These are phyloP conservation scores for Drosophila buzzatii DNA, from an alignment of 2,888 invertebrate genomes.

Conservation along the genomic window DNA sequence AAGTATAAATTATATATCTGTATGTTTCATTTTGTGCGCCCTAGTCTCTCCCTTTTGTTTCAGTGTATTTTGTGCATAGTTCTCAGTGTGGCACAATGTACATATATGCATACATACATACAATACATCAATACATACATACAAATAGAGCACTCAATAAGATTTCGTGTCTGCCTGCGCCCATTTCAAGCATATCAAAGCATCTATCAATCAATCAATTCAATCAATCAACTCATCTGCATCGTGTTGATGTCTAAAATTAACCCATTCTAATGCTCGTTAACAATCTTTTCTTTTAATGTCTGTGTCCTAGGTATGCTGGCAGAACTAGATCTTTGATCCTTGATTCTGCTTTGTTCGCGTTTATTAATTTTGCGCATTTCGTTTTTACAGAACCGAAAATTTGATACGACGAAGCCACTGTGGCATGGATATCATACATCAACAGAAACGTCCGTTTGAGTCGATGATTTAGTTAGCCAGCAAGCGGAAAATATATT, in stretches of 20 bases:
- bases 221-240: slow-evolving; percentile 53
- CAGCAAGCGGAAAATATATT: slow-evolving; percentile 2
- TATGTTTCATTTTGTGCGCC: slow-evolving; percentile 51
- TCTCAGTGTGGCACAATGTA: slow-evolving; percentile 61
- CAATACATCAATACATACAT: slow-evolving; percentile 9
- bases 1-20: slow-evolving; percentile 47
- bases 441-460: slow-evolving; percentile 83
- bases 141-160: slow-evolving; percentile 49
- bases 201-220: slow-evolving; percentile 27
- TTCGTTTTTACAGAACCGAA: slow-evolving; percentile 80
- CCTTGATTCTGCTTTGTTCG: neutral
- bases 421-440: slow-evolving; percentile 82
- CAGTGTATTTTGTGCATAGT: slow-evolving; percentile 67
- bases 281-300: slow-evolving; percentile 38
- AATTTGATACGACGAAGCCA: slow-evolving; percentile 83
- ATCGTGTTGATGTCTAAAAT: slow-evolving; percentile 57
- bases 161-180: slow-evolving; percentile 57
- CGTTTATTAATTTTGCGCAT: slow-evolving; percentile 41
- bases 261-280: slow-evolving; percentile 41
- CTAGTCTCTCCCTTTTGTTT: slow-evolving; percentile 34
- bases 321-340: slow-evolving; percentile 20
- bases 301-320: slow-evolving; percentile 34
- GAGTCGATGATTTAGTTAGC: slow-evolving; percentile 77
- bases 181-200: slow-evolving; percentile 41
- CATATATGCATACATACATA: slow-evolving; percentile 25